A percentile compares a stretch with the other conserved stretches of the same genome.
These are phyloP conservation scores for Thymelicus sylvestris DNA, from an alignment of 2,888 invertebrate species.

Conservation along the genomic window DNA sequence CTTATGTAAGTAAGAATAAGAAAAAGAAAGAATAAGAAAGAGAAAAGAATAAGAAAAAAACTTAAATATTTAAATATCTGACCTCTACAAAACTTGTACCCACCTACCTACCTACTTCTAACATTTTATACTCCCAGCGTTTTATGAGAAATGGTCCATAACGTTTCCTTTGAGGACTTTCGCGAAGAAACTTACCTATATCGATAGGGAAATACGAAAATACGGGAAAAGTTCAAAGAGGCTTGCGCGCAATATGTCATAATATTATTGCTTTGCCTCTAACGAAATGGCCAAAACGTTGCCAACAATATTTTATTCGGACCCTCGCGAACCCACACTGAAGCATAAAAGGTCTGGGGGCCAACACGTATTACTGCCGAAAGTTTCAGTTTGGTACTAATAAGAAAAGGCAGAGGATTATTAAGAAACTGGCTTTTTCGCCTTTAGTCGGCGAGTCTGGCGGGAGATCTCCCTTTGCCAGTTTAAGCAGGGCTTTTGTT, in stretches of 20 bases:
- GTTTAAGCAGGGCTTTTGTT: too few relatives aligned
- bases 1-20: too few relatives aligned
- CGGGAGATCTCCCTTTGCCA: too few relatives aligned
- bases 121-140: neutral
- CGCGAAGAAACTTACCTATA: constrained; percentile 26
- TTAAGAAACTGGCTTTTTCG: neutral
- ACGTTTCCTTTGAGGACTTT: constrained; percentile 30
- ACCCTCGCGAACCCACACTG: constrained; percentile 59
- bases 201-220: constrained; percentile 36
- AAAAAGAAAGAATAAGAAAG: too few relatives aligned
- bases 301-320: constrained; percentile 77
- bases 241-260: constrained; percentile 75
- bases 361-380: constrained; percentile 46
- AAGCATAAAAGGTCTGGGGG: constrained; percentile 53
- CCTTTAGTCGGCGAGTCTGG: neutral
- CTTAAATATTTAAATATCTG: too few relatives aligned
- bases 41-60: too few relatives aligned
- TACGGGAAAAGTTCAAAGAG: constrained; percentile 31
- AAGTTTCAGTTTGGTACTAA: constrained; percentile 17
- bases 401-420: constrained; percentile 15
- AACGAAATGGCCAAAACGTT: constrained; percentile 70
- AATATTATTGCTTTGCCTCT: constrained; percentile 81
- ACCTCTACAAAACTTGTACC: too few relatives aligned
- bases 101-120: too few relatives aligned
- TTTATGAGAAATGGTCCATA: constrained; percentile 25